phyloP scores from a whole-genome alignment of 2,888 invertebrate genomes.

The Fragum sueziense region DNA sequence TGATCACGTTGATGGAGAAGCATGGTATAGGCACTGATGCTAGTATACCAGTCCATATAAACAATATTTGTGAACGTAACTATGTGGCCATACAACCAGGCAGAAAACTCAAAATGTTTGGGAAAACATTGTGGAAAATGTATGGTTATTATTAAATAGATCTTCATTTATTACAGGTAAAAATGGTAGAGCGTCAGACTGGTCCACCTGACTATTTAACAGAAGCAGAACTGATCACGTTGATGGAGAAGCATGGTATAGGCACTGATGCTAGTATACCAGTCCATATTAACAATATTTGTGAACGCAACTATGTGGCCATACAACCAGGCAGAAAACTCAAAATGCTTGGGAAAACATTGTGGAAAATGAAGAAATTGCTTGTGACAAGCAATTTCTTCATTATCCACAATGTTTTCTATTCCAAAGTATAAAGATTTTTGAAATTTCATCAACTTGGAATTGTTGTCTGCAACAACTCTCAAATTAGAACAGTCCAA shows the following conservation, averaged over 20 bases:
- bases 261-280: constrained; percentile 99
- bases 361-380: no score
- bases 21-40: no score
- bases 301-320: constrained; percentile 96
- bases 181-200: constrained; percentile 94
- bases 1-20: no score
- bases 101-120: constrained; percentile 89
- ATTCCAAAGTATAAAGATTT: no score
- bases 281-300: constrained; percentile 99
- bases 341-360: no score
- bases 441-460: no score
- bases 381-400: no score
- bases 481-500: no score
- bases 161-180: constrained; percentile 84
- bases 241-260: constrained; percentile 99
- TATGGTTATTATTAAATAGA: no score
- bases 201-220: constrained; percentile 98
- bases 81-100: constrained; percentile 92
- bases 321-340: constrained; percentile 89
- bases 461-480: no score
- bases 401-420: no score
- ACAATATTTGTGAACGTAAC: constrained; percentile 98
- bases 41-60: constrained; percentile 84
- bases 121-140: no score
- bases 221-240: constrained; percentile 96